Conservation (phyloP, 2,888 invertebrate species). For the Cactoblastis cactorum region DNA sequence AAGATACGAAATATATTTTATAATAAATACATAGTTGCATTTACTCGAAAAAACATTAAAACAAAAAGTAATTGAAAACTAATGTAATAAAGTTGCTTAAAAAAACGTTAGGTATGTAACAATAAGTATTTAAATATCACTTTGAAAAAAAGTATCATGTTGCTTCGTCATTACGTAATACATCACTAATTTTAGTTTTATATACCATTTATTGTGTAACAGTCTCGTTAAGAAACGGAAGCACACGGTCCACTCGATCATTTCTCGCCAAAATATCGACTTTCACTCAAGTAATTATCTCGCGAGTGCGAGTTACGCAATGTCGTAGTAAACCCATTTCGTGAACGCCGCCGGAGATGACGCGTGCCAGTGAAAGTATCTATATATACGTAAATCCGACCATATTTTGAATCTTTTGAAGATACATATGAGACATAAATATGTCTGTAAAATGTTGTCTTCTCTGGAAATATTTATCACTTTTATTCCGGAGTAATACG, state of each 20-base stretch:
- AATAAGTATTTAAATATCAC: constrained; percentile 12
- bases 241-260: constrained; percentile 51
- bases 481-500: no score
- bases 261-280: constrained; percentile 65
- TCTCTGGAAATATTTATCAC: no score
- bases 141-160: constrained; percentile 18
- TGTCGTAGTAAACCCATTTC: constrained; percentile 41
- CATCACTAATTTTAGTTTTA: constrained; percentile 27
- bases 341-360: constrained; percentile 23
- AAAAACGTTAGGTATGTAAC: constrained; percentile 12
- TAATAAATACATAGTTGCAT: no score
- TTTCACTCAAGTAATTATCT: constrained; percentile 66
- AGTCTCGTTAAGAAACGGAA: constrained; percentile 50
- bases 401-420: no score
- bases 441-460: no score
- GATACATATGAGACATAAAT: no score
- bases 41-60: no score
- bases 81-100: no score
- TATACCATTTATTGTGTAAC: constrained; percentile 42
- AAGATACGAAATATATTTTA: no score
- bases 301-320: constrained; percentile 41
- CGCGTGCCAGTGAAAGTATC: constrained; percentile 47
- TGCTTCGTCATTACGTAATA: constrained; percentile 32
- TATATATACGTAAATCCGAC: no score
- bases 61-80: no score